A percentile compares a stretch with the other conserved stretches of the same genome.
Conservation (phyloP, 2,113 vertebrate genomes). For the Caloenas nicobarica region DNA sequence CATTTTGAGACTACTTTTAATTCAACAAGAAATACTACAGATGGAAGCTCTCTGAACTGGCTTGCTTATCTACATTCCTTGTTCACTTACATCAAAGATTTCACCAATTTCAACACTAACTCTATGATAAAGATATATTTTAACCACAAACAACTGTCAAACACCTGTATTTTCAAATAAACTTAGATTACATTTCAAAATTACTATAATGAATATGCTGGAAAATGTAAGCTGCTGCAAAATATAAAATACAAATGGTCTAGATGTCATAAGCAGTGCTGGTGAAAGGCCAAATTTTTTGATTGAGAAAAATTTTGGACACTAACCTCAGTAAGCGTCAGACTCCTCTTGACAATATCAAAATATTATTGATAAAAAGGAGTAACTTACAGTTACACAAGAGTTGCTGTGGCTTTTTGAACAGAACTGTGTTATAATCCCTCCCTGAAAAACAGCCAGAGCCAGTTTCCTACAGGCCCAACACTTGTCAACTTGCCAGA, state of each 20-base stretch:
- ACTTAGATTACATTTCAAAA: conserved; percentile 50
- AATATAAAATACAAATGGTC: background rate
- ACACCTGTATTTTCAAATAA: conserved; percentile 15
- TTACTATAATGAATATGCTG: conserved; percentile 27
- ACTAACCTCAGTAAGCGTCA: background rate
- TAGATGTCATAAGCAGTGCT: background rate
- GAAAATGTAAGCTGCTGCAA: background rate
- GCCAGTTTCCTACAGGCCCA: background rate
- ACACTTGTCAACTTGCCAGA: conserved; percentile 28
- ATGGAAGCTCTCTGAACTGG: background rate
- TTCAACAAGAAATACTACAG: background rate
- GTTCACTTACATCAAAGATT: conserved; percentile 9
- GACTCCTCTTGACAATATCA: background rate
- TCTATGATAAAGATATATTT: conserved; percentile 34
- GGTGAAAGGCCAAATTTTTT: background rate
- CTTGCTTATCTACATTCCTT: background rate
- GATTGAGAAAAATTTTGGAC: background rate
- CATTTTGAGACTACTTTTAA: background rate
- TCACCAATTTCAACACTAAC: conserved; percentile 6
- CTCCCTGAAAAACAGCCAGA: background rate
- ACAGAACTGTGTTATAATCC: background rate
- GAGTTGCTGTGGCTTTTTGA: background rate
- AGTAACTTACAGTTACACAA: background rate
- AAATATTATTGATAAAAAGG: background rate
- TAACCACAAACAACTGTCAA: conserved; percentile 5